Percentiles rank a stretch among this genome's conserved stretches.
Conservation (phyloP, 2,797 vertebrate species). For the Mus spretus region DNA sequence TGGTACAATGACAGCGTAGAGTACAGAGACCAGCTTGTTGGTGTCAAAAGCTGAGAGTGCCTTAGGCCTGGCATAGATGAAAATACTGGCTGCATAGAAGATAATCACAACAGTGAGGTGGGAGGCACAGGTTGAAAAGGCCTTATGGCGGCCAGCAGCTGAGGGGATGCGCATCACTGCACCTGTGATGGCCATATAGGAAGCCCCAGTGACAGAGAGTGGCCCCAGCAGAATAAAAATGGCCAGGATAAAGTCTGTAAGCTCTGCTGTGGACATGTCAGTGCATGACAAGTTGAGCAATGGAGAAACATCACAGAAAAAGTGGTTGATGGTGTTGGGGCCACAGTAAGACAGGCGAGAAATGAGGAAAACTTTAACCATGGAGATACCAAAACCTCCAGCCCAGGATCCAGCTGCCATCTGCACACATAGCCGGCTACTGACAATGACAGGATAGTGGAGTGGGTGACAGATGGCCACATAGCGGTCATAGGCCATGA, state of each 20-base stretch:
- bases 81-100: conserved; percentile 84
- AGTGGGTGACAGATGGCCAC: conserved; percentile 86
- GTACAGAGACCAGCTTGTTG: conserved; percentile 85
- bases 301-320: conserved; percentile 87
- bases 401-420: conserved; percentile 81
- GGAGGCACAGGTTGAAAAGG: conserved; percentile 85
- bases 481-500: conserved; percentile 87
- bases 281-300: conserved; percentile 85
- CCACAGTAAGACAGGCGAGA: conserved; percentile 84
- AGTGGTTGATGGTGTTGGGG: conserved; percentile 85
- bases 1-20: conserved; percentile 84
- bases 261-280: conserved; percentile 83
- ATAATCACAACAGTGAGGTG: conserved; percentile 85
- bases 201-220: conserved; percentile 80
- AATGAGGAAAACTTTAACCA: conserved; percentile 84
- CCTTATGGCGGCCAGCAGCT: conserved; percentile 77
- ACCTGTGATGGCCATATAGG: conserved; percentile 81
- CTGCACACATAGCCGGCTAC: conserved; percentile 75
- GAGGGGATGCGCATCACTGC: conserved; percentile 81
- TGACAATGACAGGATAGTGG: conserved; percentile 84
- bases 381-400: conserved; percentile 82
- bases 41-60: conserved; percentile 82
- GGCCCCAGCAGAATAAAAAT: conserved; percentile 83
- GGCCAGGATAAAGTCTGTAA: conserved; percentile 84
- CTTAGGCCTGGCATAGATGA: conserved; percentile 84